phyloP scores from a whole-genome alignment of 2,113 vertebrate genomes.

The Coracopsis vasa region DNA sequence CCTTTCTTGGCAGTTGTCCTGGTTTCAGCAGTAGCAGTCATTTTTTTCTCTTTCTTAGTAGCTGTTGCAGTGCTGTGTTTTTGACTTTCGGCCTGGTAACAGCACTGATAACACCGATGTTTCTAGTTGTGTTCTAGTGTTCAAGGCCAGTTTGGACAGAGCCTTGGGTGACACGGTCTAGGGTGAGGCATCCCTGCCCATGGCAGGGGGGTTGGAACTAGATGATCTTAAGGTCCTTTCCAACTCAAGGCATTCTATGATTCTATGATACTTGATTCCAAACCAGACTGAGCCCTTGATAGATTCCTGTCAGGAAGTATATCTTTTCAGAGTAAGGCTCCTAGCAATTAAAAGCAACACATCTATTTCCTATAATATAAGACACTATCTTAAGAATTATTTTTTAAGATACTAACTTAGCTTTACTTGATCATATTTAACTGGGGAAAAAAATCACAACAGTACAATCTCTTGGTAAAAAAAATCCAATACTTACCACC shows the following conservation, averaged over 20 bases:
- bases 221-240: background rate
- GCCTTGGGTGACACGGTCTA: background rate
- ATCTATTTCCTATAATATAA: background rate
- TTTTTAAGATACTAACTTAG: background rate
- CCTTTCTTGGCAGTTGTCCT: too few relatives aligned
- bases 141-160: background rate
- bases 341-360: background rate
- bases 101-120: too few relatives aligned
- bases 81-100: too few relatives aligned
- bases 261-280: background rate
- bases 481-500: conserved; percentile 58
- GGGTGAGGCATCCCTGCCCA: background rate
- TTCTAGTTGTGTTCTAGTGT: too few relatives aligned
- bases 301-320: background rate
- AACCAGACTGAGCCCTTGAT: background rate
- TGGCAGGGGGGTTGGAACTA: background rate
- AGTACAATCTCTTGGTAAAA: background rate
- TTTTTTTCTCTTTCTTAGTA: too few relatives aligned
- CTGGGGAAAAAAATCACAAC: background rate
- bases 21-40: too few relatives aligned
- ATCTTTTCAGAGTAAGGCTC: background rate
- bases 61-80: too few relatives aligned
- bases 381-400: background rate
- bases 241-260: background rate
- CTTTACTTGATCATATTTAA: background rate